These are phyloP conservation scores for Athripsodes cinereus DNA, from an alignment of 2,888 invertebrate species.

Conservation along the genomic window DNA sequence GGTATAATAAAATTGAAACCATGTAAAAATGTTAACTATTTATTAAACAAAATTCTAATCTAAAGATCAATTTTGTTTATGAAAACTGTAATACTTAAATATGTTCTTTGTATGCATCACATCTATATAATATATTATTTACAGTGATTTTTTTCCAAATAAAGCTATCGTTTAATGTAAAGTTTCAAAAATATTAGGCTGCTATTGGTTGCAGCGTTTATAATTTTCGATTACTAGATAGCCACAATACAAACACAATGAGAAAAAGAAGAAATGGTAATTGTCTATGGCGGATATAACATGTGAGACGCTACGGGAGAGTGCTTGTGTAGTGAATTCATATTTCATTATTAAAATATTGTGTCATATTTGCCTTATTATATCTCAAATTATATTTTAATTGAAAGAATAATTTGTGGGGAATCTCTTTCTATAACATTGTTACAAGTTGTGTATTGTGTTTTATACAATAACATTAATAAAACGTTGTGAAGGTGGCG, in stretches of 20 bases:
- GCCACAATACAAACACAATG: conserved; percentile 6
- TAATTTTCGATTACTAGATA: no score
- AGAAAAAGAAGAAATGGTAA: conserved; percentile 4
- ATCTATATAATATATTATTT: no score
- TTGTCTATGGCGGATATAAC: conserved; percentile 35
- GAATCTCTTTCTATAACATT: background rate
- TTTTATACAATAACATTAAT: background rate
- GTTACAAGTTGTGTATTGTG: background rate
- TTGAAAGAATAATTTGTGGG: background rate
- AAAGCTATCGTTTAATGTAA: no score
- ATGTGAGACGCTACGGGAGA: conserved; percentile 50
- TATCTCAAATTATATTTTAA: background rate
- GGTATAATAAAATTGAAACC: no score
- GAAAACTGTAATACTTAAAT: no score
- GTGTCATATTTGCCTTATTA: background rate
- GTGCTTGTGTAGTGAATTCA: conserved; percentile 39
- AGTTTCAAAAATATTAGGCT: no score
- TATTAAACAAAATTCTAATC: no score
- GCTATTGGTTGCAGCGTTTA: no score
- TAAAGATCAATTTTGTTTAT: no score
- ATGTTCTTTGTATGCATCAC: no score
- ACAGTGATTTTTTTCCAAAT: no score
- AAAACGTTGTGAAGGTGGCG: conserved; percentile 7
- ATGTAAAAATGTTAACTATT: no score
- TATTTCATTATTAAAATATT: conserved; percentile 8